Conservation (phyloP, 2,888 invertebrate species). For the Volucella inflata region DNA sequence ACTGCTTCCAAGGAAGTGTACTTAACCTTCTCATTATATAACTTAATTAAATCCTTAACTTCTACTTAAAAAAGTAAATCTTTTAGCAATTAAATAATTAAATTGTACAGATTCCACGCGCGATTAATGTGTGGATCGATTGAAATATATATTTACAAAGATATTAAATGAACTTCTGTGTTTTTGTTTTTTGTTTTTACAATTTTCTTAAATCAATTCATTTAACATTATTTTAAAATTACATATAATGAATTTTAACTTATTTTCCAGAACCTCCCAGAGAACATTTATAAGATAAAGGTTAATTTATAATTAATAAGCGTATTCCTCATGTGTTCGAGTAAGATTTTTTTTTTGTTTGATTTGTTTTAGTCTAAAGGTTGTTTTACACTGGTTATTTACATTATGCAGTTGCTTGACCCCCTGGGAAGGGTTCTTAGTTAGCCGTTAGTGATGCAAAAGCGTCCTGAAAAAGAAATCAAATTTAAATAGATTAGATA, state of each 20-base stretch:
- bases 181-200: constrained; percentile 8
- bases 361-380: constrained; percentile 19
- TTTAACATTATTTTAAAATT: constrained; percentile 41
- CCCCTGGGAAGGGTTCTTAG: constrained; percentile 17
- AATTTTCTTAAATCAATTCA: constrained; percentile 66
- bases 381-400: constrained; percentile 58
- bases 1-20: constrained; percentile 47
- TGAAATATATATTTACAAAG: constrained; percentile 57
- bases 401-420: constrained; percentile 39
- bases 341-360: constrained; percentile 33
- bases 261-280: constrained; percentile 33
- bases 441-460: constrained; percentile 17
- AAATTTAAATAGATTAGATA: too few species aligned
- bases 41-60: constrained; percentile 33
- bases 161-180: constrained; percentile 25
- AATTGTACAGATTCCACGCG: constrained; percentile 56
- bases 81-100: constrained; percentile 60
- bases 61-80: constrained; percentile 51
- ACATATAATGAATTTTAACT: constrained; percentile 22
- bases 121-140: constrained; percentile 9
- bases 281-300: constrained; percentile 55
- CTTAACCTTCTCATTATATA: constrained; percentile 25
- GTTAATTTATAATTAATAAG: constrained; percentile 75
- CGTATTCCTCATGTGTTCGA: constrained; percentile 72
- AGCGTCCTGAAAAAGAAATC: constrained; percentile 30